Evolutionary conservation across 2,797 vertebrate species (phyloP), one percentile per base, ranked within the genome.

Genomic region (Catharus ustulatus): DNA sequence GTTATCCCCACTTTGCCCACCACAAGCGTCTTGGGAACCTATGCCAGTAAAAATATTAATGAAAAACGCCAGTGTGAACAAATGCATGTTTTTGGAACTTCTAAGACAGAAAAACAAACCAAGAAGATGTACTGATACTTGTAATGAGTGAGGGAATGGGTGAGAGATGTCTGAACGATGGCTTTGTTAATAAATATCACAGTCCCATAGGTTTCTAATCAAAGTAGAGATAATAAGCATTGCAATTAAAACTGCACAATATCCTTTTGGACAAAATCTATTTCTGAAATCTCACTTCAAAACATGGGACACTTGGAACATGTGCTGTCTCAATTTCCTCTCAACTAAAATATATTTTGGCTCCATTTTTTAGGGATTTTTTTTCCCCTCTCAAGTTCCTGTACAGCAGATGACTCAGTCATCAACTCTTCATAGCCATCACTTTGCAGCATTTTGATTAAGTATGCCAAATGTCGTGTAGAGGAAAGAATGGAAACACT

Each of bases 401-500:
- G 98, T 98, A 98, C 97, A 98, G 98, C 98, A 98, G 98, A 98
- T 98, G 98, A 98, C 98, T 98, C 98, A 98, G 98, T 98, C 98
- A 98, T 98, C 98, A 98, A 97, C 97, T 98, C 98, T 97, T 98
- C 98, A 97, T 94, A 97, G 97, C 98, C 98, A 98, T 98, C 98
- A 98, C 98, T 98, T 98, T 97, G 98, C 98, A 97, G 98, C 98
- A 98, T 98, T 98, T 98, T 99, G 98, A 98, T 97, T 97, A 98
- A 98, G 98, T 98, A 98, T 98, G 98, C 98, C 98, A 98, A 98
- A 98, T 98, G 98, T 98, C 98, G 98, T 97, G 98, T 98, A 98
- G 97, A 98, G 98, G 98, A 98, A 99, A 99, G 98, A 98, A 98
- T 98, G 98, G 98, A 97, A 98, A 98, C 98, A 98, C 98, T 98